Evolutionary conservation across 2,888 invertebrate genomes (phyloP).

Genomic region (Scaeva pyrastri): DNA sequence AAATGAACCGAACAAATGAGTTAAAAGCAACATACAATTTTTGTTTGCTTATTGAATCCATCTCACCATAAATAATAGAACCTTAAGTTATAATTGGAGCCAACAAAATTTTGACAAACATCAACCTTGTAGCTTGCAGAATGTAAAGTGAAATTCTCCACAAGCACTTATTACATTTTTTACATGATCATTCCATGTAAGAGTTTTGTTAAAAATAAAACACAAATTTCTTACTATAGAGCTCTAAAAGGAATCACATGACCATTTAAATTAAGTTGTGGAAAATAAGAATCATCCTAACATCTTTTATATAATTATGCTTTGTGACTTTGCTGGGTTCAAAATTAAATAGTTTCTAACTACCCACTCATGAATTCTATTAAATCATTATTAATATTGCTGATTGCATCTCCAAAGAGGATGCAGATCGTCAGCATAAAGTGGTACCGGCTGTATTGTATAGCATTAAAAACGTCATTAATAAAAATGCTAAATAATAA

Average conservation of each 20-base stretch:
- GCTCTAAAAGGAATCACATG: not conserved
- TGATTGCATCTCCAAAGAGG: not conserved
- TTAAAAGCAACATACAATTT: not conserved
- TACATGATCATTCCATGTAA: too few species aligned
- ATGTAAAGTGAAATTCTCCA: not conserved
- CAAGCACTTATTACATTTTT: not conserved
- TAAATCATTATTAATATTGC: conserved; percentile 3
- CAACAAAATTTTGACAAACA: not conserved
- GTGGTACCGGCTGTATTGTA: too few species aligned
- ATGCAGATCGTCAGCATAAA: too few species aligned
- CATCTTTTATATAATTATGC: conserved; percentile 1
- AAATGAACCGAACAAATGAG: not conserved
- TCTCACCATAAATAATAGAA: not conserved
- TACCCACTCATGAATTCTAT: not conserved
- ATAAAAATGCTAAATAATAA: too few species aligned
- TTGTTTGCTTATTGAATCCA: not conserved
- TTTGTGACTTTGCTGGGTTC: not conserved
- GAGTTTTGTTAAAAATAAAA: too few species aligned
- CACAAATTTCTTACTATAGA: too few species aligned
- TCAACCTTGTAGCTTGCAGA: not conserved
- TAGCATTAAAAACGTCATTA: too few species aligned
- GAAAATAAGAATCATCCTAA: conserved; percentile 15
- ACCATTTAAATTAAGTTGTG: not conserved
- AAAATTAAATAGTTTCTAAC: conserved; percentile 2
- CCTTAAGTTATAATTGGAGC: conserved; percentile 1